Evolutionary conservation across 2,113 vertebrate genomes (phyloP).

Genomic region (Podarcis raffonei): DNA sequence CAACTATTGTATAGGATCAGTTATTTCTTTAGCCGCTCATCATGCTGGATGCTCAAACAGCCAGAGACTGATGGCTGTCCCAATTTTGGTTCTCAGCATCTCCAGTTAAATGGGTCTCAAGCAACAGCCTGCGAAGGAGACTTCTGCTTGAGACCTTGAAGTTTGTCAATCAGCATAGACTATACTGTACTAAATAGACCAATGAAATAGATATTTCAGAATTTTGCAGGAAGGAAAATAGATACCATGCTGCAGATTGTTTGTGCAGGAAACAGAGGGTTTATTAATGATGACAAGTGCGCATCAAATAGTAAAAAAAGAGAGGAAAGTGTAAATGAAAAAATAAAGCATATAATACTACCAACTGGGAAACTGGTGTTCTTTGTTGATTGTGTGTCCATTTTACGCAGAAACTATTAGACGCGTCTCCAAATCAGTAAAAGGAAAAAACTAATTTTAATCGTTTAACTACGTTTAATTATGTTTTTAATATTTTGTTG

Average conservation of each 20-base stretch:
- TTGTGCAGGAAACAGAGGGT: not conserved
- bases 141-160: not conserved
- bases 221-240: not conserved
- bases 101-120: not conserved
- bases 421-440: not conserved
- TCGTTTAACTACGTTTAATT: not conserved
- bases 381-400: not conserved
- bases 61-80: not conserved
- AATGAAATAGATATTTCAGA: not conserved
- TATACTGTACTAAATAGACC: not conserved
- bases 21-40: not conserved
- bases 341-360: not conserved
- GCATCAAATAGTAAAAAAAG: not conserved
- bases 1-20: not conserved
- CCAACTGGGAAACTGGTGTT: not conserved
- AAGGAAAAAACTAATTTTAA: not conserved
- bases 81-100: not conserved
- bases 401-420: not conserved
- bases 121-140: not conserved
- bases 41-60: not conserved
- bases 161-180: not conserved
- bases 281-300: not conserved
- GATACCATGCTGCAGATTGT: too few species aligned
- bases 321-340: not conserved
- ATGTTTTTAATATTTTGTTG: too few species aligned